Base-by-base conservation (phyloP, 2,113 vertebrate species). In the Chionis minor region DNA sequence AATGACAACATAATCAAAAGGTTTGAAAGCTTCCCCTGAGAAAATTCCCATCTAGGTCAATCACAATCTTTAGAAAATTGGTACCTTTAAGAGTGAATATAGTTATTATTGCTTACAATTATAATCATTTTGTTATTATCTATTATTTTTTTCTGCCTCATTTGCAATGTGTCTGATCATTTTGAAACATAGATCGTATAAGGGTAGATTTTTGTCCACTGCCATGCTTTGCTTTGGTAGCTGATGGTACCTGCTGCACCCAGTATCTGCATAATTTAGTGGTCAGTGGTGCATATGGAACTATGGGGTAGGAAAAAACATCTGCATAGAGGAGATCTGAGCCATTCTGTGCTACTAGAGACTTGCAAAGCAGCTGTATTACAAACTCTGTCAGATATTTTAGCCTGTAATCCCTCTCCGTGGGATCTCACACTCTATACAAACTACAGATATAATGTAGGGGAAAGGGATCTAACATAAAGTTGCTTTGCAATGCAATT, bases 11-110 rank as follows among this genome's bases (percentile, higher is more conserved):
- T 58, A 45, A 85, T 67, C 56, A 59, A 72, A 92, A 61, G 3
- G 2, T 63, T 59, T 77, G 56, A 90, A 88, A 58, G 40, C 56
- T 83, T 86, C 49, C 63, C 73, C 69, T 61, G 45, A 83, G 86
- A 94, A 78, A 86, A 94, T 63, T 79, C 32, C 33, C 72, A 27
- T 62, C 24, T 71, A 38, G 55, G 69, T 96, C 92, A 96, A 70
- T 83, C 54, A 92, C 42, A 90, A 19, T 75, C 44, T 61, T 91
- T 86, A 88, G 78, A 86, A 96, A 97, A 94, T 92, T 42, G n/a
- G 10, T 72, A 51, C 52, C 21, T 86, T 85, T 66, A 62, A 62
- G 49, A 83, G 24, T 26, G 13, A 87, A 24, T 91, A 19, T 45
- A 70, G 42, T 83, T 90, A 65, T 72, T 91, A 56, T 24, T 96